Conservation (phyloP, 2,797 vertebrate species). For the Poeciliopsis turneri region DNA sequence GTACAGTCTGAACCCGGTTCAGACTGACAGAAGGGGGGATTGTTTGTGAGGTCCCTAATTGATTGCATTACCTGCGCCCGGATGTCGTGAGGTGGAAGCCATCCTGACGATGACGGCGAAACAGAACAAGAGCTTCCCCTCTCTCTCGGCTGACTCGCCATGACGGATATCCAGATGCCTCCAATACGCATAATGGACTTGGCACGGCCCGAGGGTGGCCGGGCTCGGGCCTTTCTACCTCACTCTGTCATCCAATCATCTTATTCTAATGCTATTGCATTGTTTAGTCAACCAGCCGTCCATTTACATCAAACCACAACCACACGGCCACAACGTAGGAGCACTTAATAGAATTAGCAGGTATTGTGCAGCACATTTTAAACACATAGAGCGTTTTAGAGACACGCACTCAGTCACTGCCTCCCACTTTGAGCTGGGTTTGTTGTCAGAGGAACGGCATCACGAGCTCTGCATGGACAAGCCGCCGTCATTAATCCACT, state of each 20-base stretch:
- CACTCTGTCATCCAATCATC: slow-evolving; percentile 82
- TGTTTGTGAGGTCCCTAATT: slow-evolving; percentile 60
- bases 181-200: slow-evolving; percentile 85
- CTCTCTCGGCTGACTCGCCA: slow-evolving; percentile 51
- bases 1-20: slow-evolving; percentile 30
- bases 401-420: slow-evolving; percentile 50
- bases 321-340: slow-evolving; percentile 61
- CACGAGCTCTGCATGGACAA: slow-evolving; percentile 31
- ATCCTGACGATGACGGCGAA: slow-evolving; percentile 72
- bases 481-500: slow-evolving; percentile 49
- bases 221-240: slow-evolving; percentile 61
- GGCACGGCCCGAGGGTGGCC: slow-evolving; percentile 71
- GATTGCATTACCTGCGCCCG: slow-evolving; percentile 73
- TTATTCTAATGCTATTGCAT: slow-evolving; percentile 82
- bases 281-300: slow-evolving; percentile 81
- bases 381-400: slow-evolving; percentile 75
- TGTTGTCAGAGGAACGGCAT: slow-evolving; percentile 65
- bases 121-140: slow-evolving; percentile 59
- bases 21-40: slow-evolving; percentile 46
- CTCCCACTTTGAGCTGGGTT: slow-evolving; percentile 47
- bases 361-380: slow-evolving; percentile 83
- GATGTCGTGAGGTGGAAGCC: slow-evolving; percentile 66
- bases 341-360: slow-evolving; percentile 86
- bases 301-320: slow-evolving; percentile 83
- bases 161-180: slow-evolving; percentile 75